Evolutionary conservation across 2,888 invertebrate species (phyloP), one percentile per base, ranked within the genome.

Genomic region (Nemoura dubitans): DNA sequence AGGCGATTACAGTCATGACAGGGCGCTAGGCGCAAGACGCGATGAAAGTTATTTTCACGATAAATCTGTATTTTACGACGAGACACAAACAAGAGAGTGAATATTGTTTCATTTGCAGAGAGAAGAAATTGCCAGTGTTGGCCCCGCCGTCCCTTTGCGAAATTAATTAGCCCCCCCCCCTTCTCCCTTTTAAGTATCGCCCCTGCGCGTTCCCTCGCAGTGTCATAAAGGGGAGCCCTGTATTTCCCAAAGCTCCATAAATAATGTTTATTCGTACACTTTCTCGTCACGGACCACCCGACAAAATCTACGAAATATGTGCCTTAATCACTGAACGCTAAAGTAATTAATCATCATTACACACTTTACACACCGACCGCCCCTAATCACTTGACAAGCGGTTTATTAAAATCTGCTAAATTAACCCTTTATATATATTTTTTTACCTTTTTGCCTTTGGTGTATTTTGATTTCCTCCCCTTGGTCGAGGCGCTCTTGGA

Each of bases 371-470:
- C 80, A 25, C 25, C 10, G 30, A 25, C 86, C 59, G 14, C 59
- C 59, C 59, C 21, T 59, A 59, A 59, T 59, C 59, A 59, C 59
- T 59, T 59, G 59, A 10, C 16, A 59, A 59, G 59, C 59, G 14
- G 14, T 59, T 59, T 59, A 59, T 59, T 21, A 59, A 10, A 59
- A 59, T 16, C 16, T 59, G 59, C 14, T 16, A 59, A 59, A 59
- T 59, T 59, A 59, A 59, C 16, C 59, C 59, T 82, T 83, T n/a
- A n/a, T n/a, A n/a, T n/a, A n/a, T n/a, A n/a, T n/a, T n/a, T n/a
- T 83, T 89, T 90, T 90, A 93, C 93, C 92, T 92, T 93, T 90
- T 92, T 93, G 85, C 92, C 92, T 87, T 88, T 88, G 28, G 88
- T 87, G 80, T 92, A 92, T 86, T 89, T 89, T 88, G 91, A 90